phyloP scores from a whole-genome alignment of 2,113 vertebrate genomes.

The Colinus virginianus region DNA sequence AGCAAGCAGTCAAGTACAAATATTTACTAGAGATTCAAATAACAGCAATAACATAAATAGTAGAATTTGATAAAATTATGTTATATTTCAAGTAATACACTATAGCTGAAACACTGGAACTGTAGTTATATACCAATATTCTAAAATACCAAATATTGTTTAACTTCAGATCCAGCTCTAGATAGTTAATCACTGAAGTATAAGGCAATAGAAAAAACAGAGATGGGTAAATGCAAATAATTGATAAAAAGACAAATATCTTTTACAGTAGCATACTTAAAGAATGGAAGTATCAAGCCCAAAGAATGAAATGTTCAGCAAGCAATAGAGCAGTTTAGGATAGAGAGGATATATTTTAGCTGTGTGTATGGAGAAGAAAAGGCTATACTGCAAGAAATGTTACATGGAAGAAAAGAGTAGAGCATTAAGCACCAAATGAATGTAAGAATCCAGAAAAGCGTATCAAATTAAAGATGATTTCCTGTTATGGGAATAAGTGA shows the following conservation, averaged over 20 bases:
- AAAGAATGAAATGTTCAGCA: neutral
- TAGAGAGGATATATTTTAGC: neutral
- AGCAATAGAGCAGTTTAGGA: neutral
- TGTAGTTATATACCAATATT: neutral
- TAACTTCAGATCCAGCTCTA: neutral
- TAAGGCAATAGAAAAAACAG: neutral
- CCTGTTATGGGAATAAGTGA: constrained; percentile 1
- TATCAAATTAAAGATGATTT: constrained; percentile 55
- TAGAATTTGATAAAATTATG: neutral
- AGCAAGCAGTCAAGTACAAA: neutral
- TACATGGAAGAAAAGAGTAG: neutral
- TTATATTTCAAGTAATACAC: neutral
- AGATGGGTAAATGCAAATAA: neutral
- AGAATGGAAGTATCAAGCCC: neutral
- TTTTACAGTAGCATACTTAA: neutral
- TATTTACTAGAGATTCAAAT: neutral
- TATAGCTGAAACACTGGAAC: neutral
- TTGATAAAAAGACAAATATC: neutral
- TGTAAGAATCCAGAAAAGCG: constrained; percentile 33
- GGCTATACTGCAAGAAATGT: neutral
- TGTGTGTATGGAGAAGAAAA: neutral
- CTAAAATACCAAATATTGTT: neutral
- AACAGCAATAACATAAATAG: neutral
- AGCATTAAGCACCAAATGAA: neutral
- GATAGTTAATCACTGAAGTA: neutral